Percentiles rank a stretch among this genome's conserved stretches.
These are phyloP conservation scores for Enteromius treurensis DNA, from an alignment of 2,797 vertebrate species.

Conservation along the genomic window DNA sequence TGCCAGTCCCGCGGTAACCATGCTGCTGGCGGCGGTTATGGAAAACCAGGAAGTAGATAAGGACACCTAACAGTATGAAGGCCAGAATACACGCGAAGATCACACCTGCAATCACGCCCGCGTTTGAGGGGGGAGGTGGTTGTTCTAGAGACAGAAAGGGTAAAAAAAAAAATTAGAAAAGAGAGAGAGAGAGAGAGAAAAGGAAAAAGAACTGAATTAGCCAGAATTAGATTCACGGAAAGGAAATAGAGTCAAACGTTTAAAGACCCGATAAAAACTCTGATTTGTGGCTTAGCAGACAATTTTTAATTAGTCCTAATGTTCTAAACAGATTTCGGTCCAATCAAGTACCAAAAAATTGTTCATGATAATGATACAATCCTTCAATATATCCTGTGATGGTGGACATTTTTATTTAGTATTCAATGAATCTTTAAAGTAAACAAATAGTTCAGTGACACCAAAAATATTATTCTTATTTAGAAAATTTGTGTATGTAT, in stretches of 20 bases:
- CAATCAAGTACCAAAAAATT: background rate
- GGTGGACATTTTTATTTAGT: background rate
- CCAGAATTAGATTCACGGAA: constrained; percentile 37
- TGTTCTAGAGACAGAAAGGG: constrained; percentile 70
- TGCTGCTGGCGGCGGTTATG: constrained; percentile 77
- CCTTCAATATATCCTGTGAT: background rate
- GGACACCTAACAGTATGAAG: constrained; percentile 80
- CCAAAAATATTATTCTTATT: background rate
- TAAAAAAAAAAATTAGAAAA: constrained; percentile 44
- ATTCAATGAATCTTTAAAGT: background rate
- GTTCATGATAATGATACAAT: background rate
- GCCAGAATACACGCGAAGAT: constrained; percentile 86
- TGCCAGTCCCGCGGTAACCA: constrained; percentile 77
- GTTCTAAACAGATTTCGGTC: background rate
- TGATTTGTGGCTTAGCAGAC: background rate
- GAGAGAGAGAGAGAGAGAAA: constrained; percentile 1
- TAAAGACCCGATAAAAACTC: background rate
- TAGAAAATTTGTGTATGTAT: background rate
- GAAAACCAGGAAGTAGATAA: constrained; percentile 80
- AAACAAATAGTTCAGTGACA: background rate
- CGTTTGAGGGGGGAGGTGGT: constrained; percentile 72
- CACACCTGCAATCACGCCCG: constrained; percentile 83
- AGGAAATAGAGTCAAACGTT: constrained; percentile 45
- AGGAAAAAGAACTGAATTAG: constrained; percentile 49
- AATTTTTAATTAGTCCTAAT: background rate